Percentiles rank a stretch among this genome's conserved stretches.
These are phyloP conservation scores for Pao palembangensis DNA, from an alignment of 2,113 vertebrate species.

Conservation along the genomic window DNA sequence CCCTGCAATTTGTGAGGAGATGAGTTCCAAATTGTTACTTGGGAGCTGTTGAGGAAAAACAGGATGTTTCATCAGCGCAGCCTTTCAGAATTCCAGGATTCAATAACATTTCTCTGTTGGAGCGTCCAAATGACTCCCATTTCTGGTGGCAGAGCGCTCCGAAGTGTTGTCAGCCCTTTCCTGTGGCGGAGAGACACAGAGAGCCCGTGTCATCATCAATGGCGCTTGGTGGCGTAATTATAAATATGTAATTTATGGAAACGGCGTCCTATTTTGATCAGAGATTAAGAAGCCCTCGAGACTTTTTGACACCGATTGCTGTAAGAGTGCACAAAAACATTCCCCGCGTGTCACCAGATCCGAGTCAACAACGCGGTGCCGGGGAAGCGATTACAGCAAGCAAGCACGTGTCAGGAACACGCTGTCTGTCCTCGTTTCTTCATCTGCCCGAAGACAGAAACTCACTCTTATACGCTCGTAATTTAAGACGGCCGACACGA, in stretches of 20 bases:
- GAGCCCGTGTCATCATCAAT: conserved; percentile 10
- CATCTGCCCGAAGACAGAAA: conserved; percentile 23
- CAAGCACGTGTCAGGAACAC: conserved; percentile 7
- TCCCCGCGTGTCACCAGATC: conserved; percentile 49
- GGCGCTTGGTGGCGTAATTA: conserved; percentile 51
- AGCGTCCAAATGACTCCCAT: too few species aligned
- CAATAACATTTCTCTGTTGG: too few species aligned
- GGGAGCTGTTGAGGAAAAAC: too few species aligned
- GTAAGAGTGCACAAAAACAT: conserved; percentile 47
- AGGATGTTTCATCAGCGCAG: too few species aligned
- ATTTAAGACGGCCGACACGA: background rate
- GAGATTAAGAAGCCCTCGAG: conserved; percentile 60
- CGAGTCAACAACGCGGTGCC: conserved; percentile 57
- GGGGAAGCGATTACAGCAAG: conserved; percentile 51
- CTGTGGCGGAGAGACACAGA: background rate
- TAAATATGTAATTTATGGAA: conserved; percentile 62
- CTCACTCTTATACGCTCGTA: background rate
- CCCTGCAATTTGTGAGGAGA: too few species aligned
- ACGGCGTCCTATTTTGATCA: conserved; percentile 64
- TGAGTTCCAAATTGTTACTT: too few species aligned
- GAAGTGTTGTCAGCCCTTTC: conserved; percentile 1
- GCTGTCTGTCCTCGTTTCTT: conserved; percentile 44
- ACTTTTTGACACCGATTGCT: conserved; percentile 68
- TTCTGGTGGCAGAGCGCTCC: too few species aligned
- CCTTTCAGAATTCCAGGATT: too few species aligned